Conservation (phyloP, 23 tunicate genomes). For the Styela plicata region DNA sequence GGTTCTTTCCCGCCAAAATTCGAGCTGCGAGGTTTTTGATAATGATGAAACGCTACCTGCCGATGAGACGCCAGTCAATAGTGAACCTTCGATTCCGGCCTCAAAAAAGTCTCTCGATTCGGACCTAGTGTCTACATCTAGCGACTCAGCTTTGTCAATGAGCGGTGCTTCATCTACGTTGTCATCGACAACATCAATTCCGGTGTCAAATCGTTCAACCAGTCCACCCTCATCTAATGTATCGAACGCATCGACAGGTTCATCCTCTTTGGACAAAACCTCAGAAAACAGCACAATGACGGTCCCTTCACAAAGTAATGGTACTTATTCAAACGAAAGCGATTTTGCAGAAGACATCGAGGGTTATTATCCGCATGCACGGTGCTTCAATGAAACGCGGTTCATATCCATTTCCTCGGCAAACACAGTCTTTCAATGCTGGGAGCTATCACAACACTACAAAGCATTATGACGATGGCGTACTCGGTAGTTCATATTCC, state of each 20-base stretch:
- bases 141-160: slow-evolving; percentile 30
- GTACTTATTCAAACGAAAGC: not conserved
- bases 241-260: slow-evolving; percentile 13
- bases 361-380: slow-evolving; percentile 20
- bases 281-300: not conserved
- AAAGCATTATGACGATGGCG: slow-evolving; percentile 7
- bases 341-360: slow-evolving; percentile 10
- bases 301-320: not conserved
- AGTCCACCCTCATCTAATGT: slow-evolving; percentile 17
- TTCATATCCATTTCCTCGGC: not conserved
- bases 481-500: slow-evolving; percentile 8
- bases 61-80: not conserved
- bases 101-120: not conserved
- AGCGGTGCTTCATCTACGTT: slow-evolving; percentile 22
- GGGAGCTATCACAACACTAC: not conserved
- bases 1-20: not conserved
- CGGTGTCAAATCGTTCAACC: slow-evolving; percentile 12
- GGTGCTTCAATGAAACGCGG: slow-evolving; percentile 2
- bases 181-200: slow-evolving; percentile 28
- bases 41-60: not conserved
- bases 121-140: slow-evolving; percentile 22
- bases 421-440: slow-evolving; percentile 20
- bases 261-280: not conserved
- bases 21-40: slow-evolving; percentile 2
- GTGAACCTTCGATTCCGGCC: not conserved